phyloP scores from a whole-genome alignment of 2,888 invertebrate species.

The Balanococcus diminutus region DNA sequence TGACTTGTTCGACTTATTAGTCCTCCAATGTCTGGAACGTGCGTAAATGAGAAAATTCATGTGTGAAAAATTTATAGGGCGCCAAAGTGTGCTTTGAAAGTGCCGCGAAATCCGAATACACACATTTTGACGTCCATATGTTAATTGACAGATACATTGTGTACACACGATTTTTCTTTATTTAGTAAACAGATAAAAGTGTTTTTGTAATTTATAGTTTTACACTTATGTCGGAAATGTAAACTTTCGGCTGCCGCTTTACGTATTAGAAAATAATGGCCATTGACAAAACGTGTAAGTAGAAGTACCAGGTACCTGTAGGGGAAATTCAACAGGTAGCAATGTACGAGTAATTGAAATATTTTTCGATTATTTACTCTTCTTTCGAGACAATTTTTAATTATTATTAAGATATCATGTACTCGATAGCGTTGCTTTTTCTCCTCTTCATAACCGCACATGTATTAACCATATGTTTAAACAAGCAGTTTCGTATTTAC shows the following conservation, averaged over 20 bases:
- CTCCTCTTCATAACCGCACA: neutral
- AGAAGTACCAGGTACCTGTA: too few relatives aligned
- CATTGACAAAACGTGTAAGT: neutral
- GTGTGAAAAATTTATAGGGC: slow-evolving; percentile 25
- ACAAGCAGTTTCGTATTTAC: neutral
- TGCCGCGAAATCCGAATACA: slow-evolving; percentile 32
- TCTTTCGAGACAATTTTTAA: neutral
- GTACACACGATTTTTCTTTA: slow-evolving; percentile 32
- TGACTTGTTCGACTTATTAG: neutral
- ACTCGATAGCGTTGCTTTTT: neutral
- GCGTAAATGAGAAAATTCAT: neutral
- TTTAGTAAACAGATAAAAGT: slow-evolving; percentile 22
- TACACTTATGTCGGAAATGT: neutral
- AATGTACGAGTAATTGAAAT: neutral
- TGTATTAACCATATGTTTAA: neutral
- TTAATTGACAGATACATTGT: slow-evolving; percentile 38
- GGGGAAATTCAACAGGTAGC: neutral
- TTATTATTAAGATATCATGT: neutral
- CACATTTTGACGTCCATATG: slow-evolving; percentile 25
- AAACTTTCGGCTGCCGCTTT: neutral
- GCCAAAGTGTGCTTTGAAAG: slow-evolving; percentile 10
- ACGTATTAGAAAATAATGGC: neutral
- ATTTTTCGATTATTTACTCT: neutral
- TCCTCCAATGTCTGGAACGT: neutral
- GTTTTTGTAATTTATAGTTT: slow-evolving; percentile 15